A percentile compares a stretch with the other conserved stretches of the same genome.
These are phyloP conservation scores for Linnaemya vulpina DNA, from an alignment of 2,888 invertebrate species.

Conservation along the genomic window DNA sequence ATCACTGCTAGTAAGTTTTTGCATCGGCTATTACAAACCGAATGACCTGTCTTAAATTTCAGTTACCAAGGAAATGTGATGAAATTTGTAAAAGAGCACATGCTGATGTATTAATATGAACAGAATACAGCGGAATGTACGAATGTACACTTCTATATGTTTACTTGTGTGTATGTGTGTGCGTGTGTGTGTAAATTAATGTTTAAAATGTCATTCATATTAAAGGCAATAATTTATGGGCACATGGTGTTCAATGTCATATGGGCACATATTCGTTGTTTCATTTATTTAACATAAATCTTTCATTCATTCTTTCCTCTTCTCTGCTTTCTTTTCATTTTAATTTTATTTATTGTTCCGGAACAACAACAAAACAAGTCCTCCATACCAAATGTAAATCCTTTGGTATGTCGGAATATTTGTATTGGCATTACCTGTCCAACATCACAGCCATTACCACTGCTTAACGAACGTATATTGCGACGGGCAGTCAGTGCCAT, in stretches of 20 bases:
- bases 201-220: conserved; percentile 38
- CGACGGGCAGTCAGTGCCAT: not conserved
- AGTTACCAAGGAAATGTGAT: no score
- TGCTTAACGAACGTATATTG: conserved; percentile 41
- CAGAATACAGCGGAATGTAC: no score
- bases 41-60: not conserved
- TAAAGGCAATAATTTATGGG: conserved; percentile 69
- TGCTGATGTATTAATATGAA: no score
- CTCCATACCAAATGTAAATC: conserved; percentile 36
- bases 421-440: conserved; percentile 55
- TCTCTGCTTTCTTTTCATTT: conserved; percentile 23
- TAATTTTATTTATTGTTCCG: conserved; percentile 46
- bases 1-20: no score
- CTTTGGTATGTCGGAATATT: conserved; percentile 39
- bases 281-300: conserved; percentile 43
- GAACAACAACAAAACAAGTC: not conserved
- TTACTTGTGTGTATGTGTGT: not conserved
- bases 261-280: conserved; percentile 8
- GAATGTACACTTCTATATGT: not conserved
- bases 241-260: conserved; percentile 63
- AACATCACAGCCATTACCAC: conserved; percentile 38
- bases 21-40: not conserved
- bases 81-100: no score
- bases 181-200: not conserved
- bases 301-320: not conserved